Evolutionary conservation across 1,140 invertebrate genomes (phyloP), one percentile per base, ranked within the genome.

Genomic region (Heliothis subflexa): DNA sequence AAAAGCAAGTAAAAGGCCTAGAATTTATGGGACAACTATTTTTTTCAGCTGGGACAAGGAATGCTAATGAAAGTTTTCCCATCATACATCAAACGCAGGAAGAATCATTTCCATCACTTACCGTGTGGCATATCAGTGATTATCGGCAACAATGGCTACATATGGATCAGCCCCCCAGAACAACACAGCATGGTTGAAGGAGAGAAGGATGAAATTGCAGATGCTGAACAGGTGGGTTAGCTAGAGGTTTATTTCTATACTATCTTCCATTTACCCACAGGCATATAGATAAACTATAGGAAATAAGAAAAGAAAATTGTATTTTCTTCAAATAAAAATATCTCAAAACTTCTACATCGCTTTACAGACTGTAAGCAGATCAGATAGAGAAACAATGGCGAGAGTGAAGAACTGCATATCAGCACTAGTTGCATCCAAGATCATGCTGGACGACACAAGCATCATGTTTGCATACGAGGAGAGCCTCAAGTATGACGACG

Each of bases 51-150:
- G 18, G 81, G 86, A 21, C 94, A 95, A 88, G 99, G 99, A 10
- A 96, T 97, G 21, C 95, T 99, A 80, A 94, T 99, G 0, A 98
- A 98, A 95, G 98, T 99, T 0, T 97, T 98, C 21, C 98, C 99
- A 7, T 97, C 97, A n/a, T 92, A 99, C 12, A 97, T 99, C 21
- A 99, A 98, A 91, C 95, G 98, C 25, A 96, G 98, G 66, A 99
- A 99, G 93, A 99, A 97, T 57, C 99, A 99, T 93, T 99, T 99
- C 90, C 99, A 99, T 88, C 98, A 98, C 93, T 95, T 99, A 47
- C 96, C 97, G 0, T 98, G 97, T 91, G 99, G 99, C 0, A 97
- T 97, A 0, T 98, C 97, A 81, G 95, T 99, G 10, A 99, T 99
- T 76, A 96, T 99, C 10, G 99, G 99, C 10, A 99, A 98, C 85